Evolutionary conservation across 2,797 vertebrate species (phyloP).

Genomic region (Karalla daura): DNA sequence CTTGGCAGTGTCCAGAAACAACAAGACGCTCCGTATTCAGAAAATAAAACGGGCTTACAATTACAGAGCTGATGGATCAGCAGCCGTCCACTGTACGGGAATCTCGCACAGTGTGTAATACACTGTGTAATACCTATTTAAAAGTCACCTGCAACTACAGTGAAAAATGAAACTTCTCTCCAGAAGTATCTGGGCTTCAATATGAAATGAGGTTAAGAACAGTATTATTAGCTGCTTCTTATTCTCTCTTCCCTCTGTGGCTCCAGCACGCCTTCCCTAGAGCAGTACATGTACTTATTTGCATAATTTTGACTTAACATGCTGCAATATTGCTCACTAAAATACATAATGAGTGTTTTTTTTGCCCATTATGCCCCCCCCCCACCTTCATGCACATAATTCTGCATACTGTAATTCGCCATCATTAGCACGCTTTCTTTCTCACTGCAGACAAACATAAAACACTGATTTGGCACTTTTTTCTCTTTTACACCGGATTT

Average conservation of each 20-base stretch:
- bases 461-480: constrained; percentile 1
- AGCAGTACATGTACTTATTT: constrained; percentile 34
- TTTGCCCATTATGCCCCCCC: background rate
- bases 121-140: too few species aligned
- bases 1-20: too few species aligned
- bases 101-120: too few species aligned
- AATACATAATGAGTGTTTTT: constrained; percentile 24
- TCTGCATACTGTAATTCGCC: background rate
- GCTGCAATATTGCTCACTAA: constrained; percentile 8
- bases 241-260: background rate
- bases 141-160: too few species aligned
- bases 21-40: too few species aligned
- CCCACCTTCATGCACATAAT: background rate
- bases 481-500: background rate
- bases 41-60: too few species aligned
- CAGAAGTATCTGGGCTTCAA: too few species aligned
- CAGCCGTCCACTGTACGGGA: too few species aligned
- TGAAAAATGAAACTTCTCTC: too few species aligned
- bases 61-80: too few species aligned
- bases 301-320: constrained; percentile 38
- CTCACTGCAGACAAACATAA: background rate
- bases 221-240: background rate
- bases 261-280: constrained; percentile 13
- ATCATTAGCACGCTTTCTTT: background rate
- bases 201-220: background rate